Conservation (phyloP, 2,888 invertebrate species). For the Epinotia demarniana region DNA sequence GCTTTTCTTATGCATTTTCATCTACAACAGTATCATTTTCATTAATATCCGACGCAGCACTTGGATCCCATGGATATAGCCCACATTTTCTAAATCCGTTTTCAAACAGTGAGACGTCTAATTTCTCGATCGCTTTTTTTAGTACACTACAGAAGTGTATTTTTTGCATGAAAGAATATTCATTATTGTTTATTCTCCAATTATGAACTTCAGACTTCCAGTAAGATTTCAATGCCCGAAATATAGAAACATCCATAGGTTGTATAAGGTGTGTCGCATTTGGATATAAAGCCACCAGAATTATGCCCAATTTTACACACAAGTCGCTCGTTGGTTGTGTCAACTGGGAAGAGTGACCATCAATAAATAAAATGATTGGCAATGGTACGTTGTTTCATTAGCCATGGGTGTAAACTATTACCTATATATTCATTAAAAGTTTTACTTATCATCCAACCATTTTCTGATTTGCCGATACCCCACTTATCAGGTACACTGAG, state of each 20-base stretch:
- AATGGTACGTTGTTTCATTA: too few species aligned
- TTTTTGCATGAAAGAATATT: not conserved
- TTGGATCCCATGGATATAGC: too few species aligned
- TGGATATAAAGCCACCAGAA: not conserved
- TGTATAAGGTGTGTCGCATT: too few species aligned
- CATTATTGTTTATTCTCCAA: not conserved
- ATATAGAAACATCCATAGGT: not conserved
- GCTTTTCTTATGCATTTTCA: not conserved
- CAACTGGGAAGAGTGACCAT: not conserved
- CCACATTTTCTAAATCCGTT: too few species aligned
- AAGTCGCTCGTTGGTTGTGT: not conserved
- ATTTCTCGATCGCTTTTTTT: not conserved
- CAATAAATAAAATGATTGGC: too few species aligned
- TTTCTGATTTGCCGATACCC: not conserved
- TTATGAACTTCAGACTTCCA: not conserved
- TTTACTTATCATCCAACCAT: too few species aligned
- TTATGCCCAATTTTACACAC: not conserved
- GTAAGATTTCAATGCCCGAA: slow-evolving; percentile 1
- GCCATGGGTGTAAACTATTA: too few species aligned
- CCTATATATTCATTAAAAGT: too few species aligned
- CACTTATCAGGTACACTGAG: slow-evolving; percentile 1
- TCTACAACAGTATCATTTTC: not conserved
- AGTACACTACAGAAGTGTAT: slow-evolving; percentile 3
- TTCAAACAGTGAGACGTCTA: not conserved
- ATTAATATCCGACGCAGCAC: not conserved